These are phyloP conservation scores for Zaprionus ghesquierei DNA, from an alignment of 1,140 invertebrate species.

Conservation along the genomic window DNA sequence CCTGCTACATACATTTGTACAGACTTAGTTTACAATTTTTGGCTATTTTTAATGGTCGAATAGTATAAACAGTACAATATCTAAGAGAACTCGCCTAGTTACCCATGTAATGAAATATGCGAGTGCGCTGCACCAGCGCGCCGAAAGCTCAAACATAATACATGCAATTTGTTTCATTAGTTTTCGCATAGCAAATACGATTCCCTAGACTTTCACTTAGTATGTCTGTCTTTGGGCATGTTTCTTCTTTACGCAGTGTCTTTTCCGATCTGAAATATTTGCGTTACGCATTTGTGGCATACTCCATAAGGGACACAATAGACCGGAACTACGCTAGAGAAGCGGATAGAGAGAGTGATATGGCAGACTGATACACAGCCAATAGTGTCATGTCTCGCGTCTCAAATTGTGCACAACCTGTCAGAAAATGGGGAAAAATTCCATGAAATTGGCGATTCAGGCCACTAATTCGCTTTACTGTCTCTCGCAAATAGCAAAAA, in stretches of 20 bases:
- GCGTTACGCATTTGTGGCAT: constrained; percentile 19
- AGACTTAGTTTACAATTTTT: too few species aligned
- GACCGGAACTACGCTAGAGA: background rate
- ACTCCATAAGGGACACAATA: background rate
- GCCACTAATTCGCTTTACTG: constrained; percentile 57
- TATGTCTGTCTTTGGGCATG: background rate
- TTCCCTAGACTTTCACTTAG: background rate
- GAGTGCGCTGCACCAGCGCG: constrained; percentile 50
- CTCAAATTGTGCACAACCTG: constrained; percentile 23
- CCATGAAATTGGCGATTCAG: constrained; percentile 39
- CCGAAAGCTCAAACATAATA: constrained; percentile 37
- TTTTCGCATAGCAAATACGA: constrained; percentile 37
- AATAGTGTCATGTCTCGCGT: constrained; percentile 2
- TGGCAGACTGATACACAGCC: constrained; percentile 14
- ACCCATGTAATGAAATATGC: constrained; percentile 54
- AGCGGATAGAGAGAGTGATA: background rate
- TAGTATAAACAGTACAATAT: too few species aligned
- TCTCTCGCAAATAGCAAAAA: constrained; percentile 12
- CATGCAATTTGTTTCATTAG: constrained; percentile 75
- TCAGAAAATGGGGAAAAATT: constrained; percentile 43
- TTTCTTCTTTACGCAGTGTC: background rate
- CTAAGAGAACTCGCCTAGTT: background rate
- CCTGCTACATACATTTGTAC: too few species aligned
- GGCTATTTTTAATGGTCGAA: too few species aligned
- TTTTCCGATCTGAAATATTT: constrained; percentile 40